Conservation (phyloP, 2,797 vertebrate genomes). For the Myotis vivesi region DNA sequence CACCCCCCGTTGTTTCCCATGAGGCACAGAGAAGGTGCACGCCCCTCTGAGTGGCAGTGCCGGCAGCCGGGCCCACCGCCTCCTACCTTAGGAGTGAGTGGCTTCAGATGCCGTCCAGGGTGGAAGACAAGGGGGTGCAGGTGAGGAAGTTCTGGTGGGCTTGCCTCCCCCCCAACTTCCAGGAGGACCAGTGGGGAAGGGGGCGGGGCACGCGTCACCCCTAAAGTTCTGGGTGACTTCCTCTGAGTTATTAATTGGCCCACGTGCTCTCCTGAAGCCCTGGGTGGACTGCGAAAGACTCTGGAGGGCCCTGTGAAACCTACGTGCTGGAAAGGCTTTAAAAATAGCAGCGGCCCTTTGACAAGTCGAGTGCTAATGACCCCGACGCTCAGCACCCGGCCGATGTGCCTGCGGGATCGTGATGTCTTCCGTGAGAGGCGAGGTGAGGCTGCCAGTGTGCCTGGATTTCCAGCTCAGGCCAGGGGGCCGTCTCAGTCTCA, state of each 20-base stretch:
- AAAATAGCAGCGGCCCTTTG: conserved; percentile 66
- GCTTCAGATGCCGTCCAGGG: background rate
- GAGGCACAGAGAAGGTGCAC: background rate
- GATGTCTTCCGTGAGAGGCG: background rate
- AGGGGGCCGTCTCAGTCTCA: background rate
- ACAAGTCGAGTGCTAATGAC: conserved; percentile 45
- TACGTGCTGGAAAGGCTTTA: background rate
- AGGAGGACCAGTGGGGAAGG: background rate
- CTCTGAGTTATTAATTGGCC: background rate
- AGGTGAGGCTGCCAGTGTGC: background rate
- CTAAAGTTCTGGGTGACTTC: background rate
- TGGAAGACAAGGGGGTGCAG: background rate
- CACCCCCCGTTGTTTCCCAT: background rate
- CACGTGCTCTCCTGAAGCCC: background rate
- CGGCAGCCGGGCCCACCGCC: background rate
- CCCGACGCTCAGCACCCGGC: background rate
- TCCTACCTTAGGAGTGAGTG: rapidly evolving
- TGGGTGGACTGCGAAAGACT: background rate
- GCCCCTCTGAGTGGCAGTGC: background rate
- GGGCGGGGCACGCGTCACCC: background rate
- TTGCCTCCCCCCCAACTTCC: background rate
- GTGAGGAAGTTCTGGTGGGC: background rate
- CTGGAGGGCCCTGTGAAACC: conserved; percentile 50
- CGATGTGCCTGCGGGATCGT: rapidly evolving
- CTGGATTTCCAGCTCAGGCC: background rate